These are phyloP conservation scores for Tetramorium simillimum DNA, from an alignment of 1,140 invertebrate genomes.

Conservation along the genomic window DNA sequence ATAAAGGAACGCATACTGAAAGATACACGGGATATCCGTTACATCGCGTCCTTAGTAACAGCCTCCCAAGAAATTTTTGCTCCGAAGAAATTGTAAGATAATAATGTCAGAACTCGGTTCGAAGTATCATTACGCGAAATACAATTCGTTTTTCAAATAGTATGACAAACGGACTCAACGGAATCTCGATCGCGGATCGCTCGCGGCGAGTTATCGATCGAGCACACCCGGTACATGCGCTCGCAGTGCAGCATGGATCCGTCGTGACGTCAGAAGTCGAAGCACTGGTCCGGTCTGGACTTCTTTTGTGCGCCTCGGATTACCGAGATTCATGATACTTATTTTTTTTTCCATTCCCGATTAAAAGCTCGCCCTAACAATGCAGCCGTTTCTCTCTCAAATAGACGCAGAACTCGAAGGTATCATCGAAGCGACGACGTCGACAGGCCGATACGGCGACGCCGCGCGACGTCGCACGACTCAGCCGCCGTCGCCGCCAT, in stretches of 20 bases:
- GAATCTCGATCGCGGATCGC: not conserved
- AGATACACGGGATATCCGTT: not conserved
- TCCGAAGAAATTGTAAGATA: not conserved
- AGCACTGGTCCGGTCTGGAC: not conserved
- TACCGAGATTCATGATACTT: not conserved
- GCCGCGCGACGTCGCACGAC: conserved; percentile 23
- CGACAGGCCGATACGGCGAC: too few species aligned
- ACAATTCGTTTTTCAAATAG: not conserved
- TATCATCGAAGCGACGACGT: not conserved
- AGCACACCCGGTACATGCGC: not conserved
- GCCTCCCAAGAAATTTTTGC: too few species aligned
- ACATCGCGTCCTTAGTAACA: not conserved
- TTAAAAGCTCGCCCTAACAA: not conserved
- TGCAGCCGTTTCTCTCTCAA: not conserved
- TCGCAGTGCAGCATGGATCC: conserved; percentile 8
- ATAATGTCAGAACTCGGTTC: not conserved
- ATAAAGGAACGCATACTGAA: not conserved
- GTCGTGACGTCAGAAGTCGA: conserved; percentile 57
- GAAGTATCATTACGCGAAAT: not conserved
- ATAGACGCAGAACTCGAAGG: not conserved
- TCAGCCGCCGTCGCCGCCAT: conserved; percentile 60
- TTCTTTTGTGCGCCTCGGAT: not conserved
- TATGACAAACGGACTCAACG: not conserved
- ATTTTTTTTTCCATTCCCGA: not conserved
- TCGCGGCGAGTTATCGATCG: not conserved